Evolutionary conservation across 2,797 vertebrate genomes (phyloP).

Genomic region (Sebastiscus tertius): DNA sequence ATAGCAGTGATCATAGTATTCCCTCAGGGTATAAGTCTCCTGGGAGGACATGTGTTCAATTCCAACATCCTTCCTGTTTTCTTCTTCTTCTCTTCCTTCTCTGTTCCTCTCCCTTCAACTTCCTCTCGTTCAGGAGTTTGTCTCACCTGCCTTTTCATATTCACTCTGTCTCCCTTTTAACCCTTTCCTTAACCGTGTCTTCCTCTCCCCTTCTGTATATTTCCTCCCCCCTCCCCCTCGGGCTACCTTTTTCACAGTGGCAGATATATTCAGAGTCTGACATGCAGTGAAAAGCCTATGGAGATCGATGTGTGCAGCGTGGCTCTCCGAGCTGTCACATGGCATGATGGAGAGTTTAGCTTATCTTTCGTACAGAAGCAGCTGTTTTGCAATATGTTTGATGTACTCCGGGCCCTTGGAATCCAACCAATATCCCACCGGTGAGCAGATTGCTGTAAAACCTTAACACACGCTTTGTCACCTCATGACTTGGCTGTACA

Average conservation of each 20-base stretch:
- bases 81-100: constrained; percentile 15
- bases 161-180: constrained; percentile 41
- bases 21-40: constrained; percentile 65
- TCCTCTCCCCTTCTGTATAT: constrained; percentile 3
- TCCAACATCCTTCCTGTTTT: constrained; percentile 61
- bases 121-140: constrained; percentile 51
- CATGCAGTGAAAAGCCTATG: constrained; percentile 63
- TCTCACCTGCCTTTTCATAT: constrained; percentile 50
- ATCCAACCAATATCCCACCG: constrained; percentile 60
- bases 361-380: constrained; percentile 68
- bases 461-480: constrained; percentile 60
- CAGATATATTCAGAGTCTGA: constrained; percentile 71
- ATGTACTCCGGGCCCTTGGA: constrained; percentile 65
- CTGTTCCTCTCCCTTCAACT: constrained; percentile 16
- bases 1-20: constrained; percentile 63
- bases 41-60: constrained; percentile 58
- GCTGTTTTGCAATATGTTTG: constrained; percentile 72
- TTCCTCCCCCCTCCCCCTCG: constrained; percentile 12
- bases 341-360: constrained; percentile 75
- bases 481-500: constrained; percentile 53
- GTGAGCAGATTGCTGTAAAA: constrained; percentile 68
- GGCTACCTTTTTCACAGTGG: constrained; percentile 56
- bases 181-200: constrained; percentile 27
- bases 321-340: constrained; percentile 69
- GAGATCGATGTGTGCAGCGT: constrained; percentile 70